Conservation (phyloP, 2,797 vertebrate species). For the Helarctos malayanus region DNA sequence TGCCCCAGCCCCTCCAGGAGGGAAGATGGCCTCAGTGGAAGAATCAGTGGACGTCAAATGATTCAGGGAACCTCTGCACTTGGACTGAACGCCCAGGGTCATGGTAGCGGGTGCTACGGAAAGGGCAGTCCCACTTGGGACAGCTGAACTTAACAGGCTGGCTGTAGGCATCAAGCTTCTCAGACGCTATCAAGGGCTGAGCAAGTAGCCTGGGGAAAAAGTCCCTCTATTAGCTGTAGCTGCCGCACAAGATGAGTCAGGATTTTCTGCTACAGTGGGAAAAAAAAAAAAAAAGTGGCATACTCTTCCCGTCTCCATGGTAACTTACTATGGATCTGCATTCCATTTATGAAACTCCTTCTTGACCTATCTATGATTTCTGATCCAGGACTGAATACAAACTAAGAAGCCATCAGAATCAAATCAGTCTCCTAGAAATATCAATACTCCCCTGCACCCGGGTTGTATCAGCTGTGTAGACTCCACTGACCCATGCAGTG, state of each 20-base stretch:
- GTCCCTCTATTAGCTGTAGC: neutral
- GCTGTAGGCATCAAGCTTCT: neutral
- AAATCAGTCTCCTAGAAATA: neutral
- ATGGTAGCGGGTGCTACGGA: fast-evolving
- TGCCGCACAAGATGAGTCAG: constrained; percentile 26
- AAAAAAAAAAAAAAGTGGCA: neutral
- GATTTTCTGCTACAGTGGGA: neutral
- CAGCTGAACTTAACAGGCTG: neutral
- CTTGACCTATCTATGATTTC: constrained; percentile 59
- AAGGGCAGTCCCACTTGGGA: neutral
- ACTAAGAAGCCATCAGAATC: neutral
- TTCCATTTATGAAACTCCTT: constrained; percentile 54
- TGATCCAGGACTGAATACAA: neutral
- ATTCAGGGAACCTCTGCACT: neutral
- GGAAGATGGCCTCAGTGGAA: neutral
- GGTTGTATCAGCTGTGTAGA: neutral
- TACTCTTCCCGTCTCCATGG: constrained; percentile 70
- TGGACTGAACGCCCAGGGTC: fast-evolving
- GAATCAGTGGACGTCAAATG: neutral
- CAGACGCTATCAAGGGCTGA: neutral
- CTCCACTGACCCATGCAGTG: neutral
- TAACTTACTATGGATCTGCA: constrained; percentile 67
- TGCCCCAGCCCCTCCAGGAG: neutral
- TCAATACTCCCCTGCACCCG: neutral
- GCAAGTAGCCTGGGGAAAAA: neutral